Evolutionary conservation across 92 coral and sea anemone genomes (phyloP), one percentile per base, ranked within the genome.

Genomic region (Nematostella vectensis): DNA sequence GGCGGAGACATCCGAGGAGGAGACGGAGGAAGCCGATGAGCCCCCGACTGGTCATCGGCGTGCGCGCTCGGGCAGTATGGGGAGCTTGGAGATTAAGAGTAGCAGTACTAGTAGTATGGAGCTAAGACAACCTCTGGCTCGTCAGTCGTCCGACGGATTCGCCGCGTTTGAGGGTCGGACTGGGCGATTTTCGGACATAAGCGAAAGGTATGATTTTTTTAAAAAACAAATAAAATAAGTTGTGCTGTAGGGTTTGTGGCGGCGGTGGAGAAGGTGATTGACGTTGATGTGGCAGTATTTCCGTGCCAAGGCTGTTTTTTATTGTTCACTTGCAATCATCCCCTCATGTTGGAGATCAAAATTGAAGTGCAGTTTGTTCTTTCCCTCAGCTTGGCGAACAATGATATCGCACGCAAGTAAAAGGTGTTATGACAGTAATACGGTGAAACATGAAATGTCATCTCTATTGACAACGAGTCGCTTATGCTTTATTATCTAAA

Each of bases 11-110:
- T 62, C 76, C 2, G 88, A 85, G 3, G 87, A 65, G 11, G 95
- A 80, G 19, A 59, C 54, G 0, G 80, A 70, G 36, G 65, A 55
- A 23, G 55, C 55, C 17, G 69, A 58, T 20, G 55, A 57, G 24
- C 59, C 50, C 3, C 60, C 49, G 12, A 52, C 31, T 50, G 71
- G 8, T 23, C 44, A 60, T 40, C 63, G 56, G 42, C 74, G 79
- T 40, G 61, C 87, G 27, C 88, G 95, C 23, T 80, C 88, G 3
- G 95, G 88, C 1, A 85, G 95, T 58, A 76, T 81, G 48, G 88
- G 87, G 1, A 85, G 77, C 72, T 57, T 85, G 37, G 84, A 76
- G 56, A 62, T 69, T 36, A 70, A 45, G 12, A 67, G 85, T 55
- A 54, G 48, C 31, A 71, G 78, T 58, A 65, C 81, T 4, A 65